A percentile compares a stretch with the other conserved stretches of the same genome.
Conservation (phyloP, 2,113 vertebrate species). For the Onychostruthus taczanowskii region DNA sequence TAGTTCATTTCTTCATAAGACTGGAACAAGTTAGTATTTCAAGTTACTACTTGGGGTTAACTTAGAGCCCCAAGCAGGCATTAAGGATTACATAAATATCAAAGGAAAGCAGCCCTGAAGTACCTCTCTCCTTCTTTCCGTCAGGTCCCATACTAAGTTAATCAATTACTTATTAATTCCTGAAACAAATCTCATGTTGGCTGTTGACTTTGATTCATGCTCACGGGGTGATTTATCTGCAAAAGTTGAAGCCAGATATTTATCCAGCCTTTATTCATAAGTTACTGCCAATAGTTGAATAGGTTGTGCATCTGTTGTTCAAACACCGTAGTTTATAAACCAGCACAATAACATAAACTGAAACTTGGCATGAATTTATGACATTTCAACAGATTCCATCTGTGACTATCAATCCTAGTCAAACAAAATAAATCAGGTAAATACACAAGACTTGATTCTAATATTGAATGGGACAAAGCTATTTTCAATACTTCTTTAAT, state of each 20-base stretch:
- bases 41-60: background rate
- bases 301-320: background rate
- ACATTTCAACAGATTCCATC: background rate
- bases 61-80: background rate
- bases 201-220: background rate
- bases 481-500: background rate
- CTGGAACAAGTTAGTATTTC: background rate
- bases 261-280: background rate
- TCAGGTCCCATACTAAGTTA: background rate
- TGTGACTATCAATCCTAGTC: background rate
- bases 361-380: constrained; percentile 1
- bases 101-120: background rate
- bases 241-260: background rate
- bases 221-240: background rate
- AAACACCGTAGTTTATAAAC: background rate
- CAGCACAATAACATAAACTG: background rate
- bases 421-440: background rate
- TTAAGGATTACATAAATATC: background rate
- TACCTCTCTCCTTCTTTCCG: background rate
- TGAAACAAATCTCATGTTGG: background rate
- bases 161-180: background rate
- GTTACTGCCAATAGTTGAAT: background rate
- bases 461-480: background rate
- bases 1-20: background rate
- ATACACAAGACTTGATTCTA: background rate